A percentile compares a stretch with the other conserved stretches of the same genome.
Evolutionary conservation across 2,797 vertebrate genomes (phyloP).

Genomic region (Amazona finschi): DNA sequence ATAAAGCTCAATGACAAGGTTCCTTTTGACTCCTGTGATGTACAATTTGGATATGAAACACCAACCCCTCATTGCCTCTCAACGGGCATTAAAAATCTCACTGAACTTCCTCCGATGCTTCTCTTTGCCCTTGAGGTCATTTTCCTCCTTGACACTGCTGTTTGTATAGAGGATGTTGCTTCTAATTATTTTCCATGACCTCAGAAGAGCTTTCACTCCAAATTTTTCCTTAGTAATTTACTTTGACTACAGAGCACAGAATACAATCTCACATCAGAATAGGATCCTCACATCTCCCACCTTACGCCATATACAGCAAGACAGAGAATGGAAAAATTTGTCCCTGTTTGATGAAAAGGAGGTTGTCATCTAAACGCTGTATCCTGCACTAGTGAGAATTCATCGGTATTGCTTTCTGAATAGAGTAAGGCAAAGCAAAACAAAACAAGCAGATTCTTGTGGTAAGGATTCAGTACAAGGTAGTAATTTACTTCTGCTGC

Average conservation of each 20-base stretch:
- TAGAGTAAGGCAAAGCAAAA: background rate
- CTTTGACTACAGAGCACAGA: background rate
- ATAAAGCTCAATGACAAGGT: background rate
- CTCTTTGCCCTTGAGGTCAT: background rate
- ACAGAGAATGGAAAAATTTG: background rate
- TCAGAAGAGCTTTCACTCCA: background rate
- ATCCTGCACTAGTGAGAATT: background rate
- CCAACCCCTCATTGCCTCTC: background rate
- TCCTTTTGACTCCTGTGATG: background rate
- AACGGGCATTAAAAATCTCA: background rate
- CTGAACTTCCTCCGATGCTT: background rate
- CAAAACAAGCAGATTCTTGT: background rate
- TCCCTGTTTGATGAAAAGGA: background rate
- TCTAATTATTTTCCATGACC: background rate
- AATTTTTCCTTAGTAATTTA: background rate
- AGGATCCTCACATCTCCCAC: background rate
- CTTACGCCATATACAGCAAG: background rate
- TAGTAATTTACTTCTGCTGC: slow-evolving; percentile 27
- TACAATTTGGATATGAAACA: background rate
- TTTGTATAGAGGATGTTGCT: background rate
- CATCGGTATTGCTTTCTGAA: background rate
- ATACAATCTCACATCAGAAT: background rate
- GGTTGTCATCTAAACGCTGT: background rate
- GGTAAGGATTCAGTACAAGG: slow-evolving; percentile 10
- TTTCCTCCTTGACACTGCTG: background rate